A percentile compares a stretch with the other conserved stretches of the same genome.
Evolutionary conservation across 1,140 invertebrate species (phyloP).

Genomic region (Scaptodrosophila lebanonensis): DNA sequence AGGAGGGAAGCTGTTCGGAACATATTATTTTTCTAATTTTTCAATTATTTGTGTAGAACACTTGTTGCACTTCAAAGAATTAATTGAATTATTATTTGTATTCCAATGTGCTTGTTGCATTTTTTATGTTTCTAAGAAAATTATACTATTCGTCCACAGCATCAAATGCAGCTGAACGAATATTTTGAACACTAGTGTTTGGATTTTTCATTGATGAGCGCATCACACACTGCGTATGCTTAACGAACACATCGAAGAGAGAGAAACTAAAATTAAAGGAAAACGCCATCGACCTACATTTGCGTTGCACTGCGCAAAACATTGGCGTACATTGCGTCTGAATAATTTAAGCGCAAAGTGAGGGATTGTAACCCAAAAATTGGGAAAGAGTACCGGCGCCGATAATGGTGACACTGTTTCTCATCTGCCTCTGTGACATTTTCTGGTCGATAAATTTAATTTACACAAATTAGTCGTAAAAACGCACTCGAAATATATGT

Average conservation of each 20-base stretch:
- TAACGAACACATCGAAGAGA: constrained; percentile 40
- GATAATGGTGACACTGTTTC: constrained; percentile 25
- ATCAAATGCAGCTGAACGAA: no score
- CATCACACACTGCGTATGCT: constrained; percentile 63
- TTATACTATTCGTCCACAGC: no score
- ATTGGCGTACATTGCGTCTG: constrained; percentile 55
- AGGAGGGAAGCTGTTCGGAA: no score
- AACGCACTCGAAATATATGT: constrained; percentile 54
- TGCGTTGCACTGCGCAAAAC: constrained; percentile 37
- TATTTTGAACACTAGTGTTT: no score
- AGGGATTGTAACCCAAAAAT: not conserved
- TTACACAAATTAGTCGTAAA: constrained; percentile 75
- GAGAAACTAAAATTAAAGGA: constrained; percentile 22
- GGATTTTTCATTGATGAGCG: constrained; percentile 4
- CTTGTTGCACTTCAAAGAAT: no score
- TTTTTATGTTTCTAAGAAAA: no score
- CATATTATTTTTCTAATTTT: no score
- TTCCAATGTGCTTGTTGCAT: no score
- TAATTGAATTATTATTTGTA: no score
- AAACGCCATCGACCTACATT: constrained; percentile 39
- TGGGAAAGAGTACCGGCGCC: constrained; percentile 3
- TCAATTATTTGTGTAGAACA: no score
- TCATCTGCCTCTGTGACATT: constrained; percentile 61
- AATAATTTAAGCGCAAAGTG: constrained; percentile 60
- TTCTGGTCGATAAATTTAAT: constrained; percentile 75